phyloP scores from a whole-genome alignment of 1,140 invertebrate species.

The Zaprionus kolodkinae region DNA sequence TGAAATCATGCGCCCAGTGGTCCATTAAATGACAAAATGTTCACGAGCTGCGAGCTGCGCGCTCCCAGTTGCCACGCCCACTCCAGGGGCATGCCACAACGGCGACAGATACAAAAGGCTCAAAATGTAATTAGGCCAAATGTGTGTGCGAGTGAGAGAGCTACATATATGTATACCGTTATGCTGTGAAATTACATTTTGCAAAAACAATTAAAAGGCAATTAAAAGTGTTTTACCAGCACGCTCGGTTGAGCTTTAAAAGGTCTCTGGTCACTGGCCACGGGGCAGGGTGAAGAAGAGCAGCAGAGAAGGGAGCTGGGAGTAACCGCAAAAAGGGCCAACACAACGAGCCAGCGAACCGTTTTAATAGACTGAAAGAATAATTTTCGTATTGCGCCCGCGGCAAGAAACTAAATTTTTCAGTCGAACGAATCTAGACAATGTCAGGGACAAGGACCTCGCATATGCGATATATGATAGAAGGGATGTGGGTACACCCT shows the following conservation, averaged over 20 bases:
- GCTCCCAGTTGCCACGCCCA: conserved; percentile 24
- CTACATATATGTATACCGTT: no score
- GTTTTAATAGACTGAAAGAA: conserved; percentile 64
- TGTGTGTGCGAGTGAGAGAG: conserved; percentile 32
- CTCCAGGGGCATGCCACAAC: neutral
- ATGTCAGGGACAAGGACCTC: conserved; percentile 24
- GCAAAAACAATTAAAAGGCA: conserved; percentile 82
- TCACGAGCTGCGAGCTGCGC: conserved; percentile 27
- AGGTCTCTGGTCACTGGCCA: conserved; percentile 6
- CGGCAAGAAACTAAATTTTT: conserved; percentile 62
- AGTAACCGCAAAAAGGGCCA: conserved; percentile 34
- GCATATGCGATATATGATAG: conserved; percentile 50
- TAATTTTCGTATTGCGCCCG: conserved; percentile 48
- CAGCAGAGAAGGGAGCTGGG: no score
- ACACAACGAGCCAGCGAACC: conserved; percentile 36
- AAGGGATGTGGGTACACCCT: neutral
- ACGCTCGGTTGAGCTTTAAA: conserved; percentile 62
- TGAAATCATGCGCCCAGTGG: conserved; percentile 80
- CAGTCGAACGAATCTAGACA: conserved; percentile 16
- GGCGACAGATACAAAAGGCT: conserved; percentile 30
- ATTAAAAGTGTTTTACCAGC: conserved; percentile 72
- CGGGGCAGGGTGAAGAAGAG: neutral
- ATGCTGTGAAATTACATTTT: conserved; percentile 55
- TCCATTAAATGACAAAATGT: conserved; percentile 81
- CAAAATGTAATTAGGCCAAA: conserved; percentile 76